Conservation (phyloP, 1,140 invertebrate genomes). For the Notospermus geniculatus region DNA sequence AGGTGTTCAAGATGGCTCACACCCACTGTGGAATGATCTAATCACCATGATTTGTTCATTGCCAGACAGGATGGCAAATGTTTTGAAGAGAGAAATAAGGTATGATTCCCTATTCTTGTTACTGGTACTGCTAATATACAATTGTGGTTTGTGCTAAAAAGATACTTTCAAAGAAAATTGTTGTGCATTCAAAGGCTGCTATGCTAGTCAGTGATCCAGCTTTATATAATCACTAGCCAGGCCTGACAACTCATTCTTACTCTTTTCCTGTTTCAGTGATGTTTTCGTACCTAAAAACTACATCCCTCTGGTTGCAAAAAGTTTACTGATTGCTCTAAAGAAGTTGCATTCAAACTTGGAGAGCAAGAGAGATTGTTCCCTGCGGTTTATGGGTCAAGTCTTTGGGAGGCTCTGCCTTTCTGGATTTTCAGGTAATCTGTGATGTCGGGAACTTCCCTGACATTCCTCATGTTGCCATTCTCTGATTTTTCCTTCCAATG, state of each 20-base stretch:
- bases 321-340: constrained; percentile 29
- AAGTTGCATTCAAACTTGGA: constrained; percentile 28
- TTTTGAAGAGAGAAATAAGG: constrained; percentile 33
- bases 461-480: too few relatives aligned
- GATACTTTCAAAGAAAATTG: too few relatives aligned
- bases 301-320: constrained; percentile 26
- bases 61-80: constrained; percentile 42
- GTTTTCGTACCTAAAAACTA: constrained; percentile 38
- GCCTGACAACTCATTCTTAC: too few relatives aligned
- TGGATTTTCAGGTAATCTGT: constrained; percentile 33
- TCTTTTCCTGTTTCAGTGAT: constrained; percentile 33
- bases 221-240: too few relatives aligned
- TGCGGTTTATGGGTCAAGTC: constrained; percentile 35
- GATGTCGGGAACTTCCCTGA: not conserved
- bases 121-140: constrained; percentile 13
- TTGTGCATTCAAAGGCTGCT: too few relatives aligned
- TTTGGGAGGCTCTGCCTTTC: constrained; percentile 40
- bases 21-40: constrained; percentile 33
- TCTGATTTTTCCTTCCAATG: too few relatives aligned
- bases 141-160: constrained; percentile 17
- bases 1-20: not conserved
- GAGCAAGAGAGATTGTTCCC: constrained; percentile 23
- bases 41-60: constrained; percentile 29
- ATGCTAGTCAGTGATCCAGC: too few relatives aligned
- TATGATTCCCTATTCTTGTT: not conserved